A percentile compares a stretch with the other conserved stretches of the same genome.
Conservation (phyloP, 2,888 invertebrate genomes). For the Caenorhabditis doughertyi region DNA sequence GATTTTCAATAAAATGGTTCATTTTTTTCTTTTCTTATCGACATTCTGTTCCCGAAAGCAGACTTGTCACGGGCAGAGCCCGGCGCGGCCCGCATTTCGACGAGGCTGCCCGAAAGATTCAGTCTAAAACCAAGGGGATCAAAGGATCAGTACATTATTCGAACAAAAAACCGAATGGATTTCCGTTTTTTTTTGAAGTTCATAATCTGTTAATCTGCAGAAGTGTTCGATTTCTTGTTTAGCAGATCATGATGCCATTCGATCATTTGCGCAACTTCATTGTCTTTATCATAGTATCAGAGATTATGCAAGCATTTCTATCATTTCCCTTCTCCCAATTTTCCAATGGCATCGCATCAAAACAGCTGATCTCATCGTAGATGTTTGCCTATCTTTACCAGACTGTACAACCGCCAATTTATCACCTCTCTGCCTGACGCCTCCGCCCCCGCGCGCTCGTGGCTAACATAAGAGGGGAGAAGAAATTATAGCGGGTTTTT, state of each 20-base stretch:
- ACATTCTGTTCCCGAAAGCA: too few species aligned
- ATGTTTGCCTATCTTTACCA: slow-evolving; percentile 16
- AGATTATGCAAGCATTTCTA: slow-evolving; percentile 22
- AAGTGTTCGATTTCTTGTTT: too few species aligned
- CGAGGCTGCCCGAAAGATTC: too few species aligned
- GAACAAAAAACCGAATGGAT: too few species aligned
- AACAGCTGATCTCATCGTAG: slow-evolving; percentile 31
- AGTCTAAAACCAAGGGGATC: too few species aligned
- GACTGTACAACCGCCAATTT: slow-evolving; percentile 30
- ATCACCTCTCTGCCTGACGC: slow-evolving; percentile 23
- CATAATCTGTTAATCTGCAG: too few species aligned
- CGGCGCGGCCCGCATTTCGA: too few species aligned
- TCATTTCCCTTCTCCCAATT: slow-evolving; percentile 5
- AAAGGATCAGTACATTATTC: too few species aligned
- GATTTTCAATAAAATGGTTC: too few species aligned
- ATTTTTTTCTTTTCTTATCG: too few species aligned
- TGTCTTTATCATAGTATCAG: slow-evolving; percentile 22
- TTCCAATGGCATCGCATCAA: slow-evolving; percentile 17
- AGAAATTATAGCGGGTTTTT: slow-evolving; percentile 33
- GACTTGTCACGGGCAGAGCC: too few species aligned
- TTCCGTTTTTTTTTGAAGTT: too few species aligned
- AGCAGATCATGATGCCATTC: neutral
- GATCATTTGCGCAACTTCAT: slow-evolving; percentile 16
- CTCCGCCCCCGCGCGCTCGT: slow-evolving; percentile 3
- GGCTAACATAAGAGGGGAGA: slow-evolving; percentile 28